Conservation (phyloP, 2,113 vertebrate species). For the Pseudorectes ferrugineus region DNA sequence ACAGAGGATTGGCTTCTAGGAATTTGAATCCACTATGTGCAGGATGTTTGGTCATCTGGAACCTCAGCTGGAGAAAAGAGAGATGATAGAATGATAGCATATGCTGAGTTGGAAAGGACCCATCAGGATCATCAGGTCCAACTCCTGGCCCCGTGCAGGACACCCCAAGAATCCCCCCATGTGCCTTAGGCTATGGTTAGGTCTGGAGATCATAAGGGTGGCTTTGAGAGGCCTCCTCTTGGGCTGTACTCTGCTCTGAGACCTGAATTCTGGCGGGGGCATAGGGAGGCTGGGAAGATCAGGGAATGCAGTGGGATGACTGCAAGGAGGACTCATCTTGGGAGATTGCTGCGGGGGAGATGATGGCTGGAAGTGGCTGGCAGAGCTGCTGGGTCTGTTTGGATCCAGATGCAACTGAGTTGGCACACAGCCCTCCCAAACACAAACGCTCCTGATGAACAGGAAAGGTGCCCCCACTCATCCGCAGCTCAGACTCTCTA, state of each 20-base stretch:
- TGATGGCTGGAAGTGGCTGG: not conserved
- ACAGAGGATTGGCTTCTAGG: not conserved
- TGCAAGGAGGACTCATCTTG: not conserved
- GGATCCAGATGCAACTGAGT: not conserved
- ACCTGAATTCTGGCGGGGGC: not conserved
- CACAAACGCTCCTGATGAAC: not conserved
- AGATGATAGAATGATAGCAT: not conserved
- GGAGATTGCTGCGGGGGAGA: not conserved
- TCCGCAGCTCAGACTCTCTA: not conserved
- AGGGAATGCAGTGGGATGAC: not conserved
- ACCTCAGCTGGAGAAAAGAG: not conserved
- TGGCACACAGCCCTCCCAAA: not conserved
- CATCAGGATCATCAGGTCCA: not conserved
- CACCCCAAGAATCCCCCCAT: too few species aligned
- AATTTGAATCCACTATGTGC: not conserved
- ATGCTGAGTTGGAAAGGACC: not conserved
- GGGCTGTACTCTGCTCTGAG: not conserved
- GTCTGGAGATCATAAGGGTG: not conserved
- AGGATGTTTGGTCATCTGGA: not conserved
- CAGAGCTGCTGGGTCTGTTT: not conserved
- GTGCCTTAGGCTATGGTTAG: not conserved
- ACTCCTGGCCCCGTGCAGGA: not conserved
- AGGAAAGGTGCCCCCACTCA: conserved; percentile 4
- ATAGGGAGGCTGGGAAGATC: not conserved
- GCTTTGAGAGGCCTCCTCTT: not conserved